Conservation (phyloP, 2,113 vertebrate species). For the Percopsis transmontana region DNA sequence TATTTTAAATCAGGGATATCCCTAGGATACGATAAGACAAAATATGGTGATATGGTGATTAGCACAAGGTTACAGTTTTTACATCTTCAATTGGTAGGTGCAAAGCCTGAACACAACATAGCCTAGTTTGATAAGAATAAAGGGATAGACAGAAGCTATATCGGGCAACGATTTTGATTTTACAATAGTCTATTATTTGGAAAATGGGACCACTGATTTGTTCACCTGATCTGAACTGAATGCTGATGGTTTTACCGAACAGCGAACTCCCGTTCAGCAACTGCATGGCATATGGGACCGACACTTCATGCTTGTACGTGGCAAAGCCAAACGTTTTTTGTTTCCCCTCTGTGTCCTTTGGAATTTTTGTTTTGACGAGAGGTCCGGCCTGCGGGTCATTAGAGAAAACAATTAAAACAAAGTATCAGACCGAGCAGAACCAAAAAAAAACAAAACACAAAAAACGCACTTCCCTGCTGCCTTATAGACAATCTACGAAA, state of each 20-base stretch:
- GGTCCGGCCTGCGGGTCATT: slow-evolving; percentile 85
- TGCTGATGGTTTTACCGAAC: slow-evolving; percentile 85
- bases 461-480: neutral
- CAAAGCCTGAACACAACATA: too few species aligned
- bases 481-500: neutral
- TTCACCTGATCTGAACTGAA: slow-evolving; percentile 92
- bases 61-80: too few species aligned
- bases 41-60: too few species aligned
- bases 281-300: slow-evolving; percentile 89
- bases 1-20: too few species aligned
- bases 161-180: too few species aligned
- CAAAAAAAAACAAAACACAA: too few species aligned
- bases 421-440: neutral
- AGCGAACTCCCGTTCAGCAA: slow-evolving; percentile 88
- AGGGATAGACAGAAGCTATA: too few species aligned
- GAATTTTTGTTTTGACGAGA: slow-evolving; percentile 91
- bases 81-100: too few species aligned
- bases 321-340: slow-evolving; percentile 94
- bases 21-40: too few species aligned
- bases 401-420: neutral
- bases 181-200: too few species aligned
- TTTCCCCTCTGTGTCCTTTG: slow-evolving; percentile 89
- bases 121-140: too few species aligned
- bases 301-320: slow-evolving; percentile 94
- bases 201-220: neutral